Conservation (phyloP, 2,113 vertebrate species). For the Oxyura jamaicensis region DNA sequence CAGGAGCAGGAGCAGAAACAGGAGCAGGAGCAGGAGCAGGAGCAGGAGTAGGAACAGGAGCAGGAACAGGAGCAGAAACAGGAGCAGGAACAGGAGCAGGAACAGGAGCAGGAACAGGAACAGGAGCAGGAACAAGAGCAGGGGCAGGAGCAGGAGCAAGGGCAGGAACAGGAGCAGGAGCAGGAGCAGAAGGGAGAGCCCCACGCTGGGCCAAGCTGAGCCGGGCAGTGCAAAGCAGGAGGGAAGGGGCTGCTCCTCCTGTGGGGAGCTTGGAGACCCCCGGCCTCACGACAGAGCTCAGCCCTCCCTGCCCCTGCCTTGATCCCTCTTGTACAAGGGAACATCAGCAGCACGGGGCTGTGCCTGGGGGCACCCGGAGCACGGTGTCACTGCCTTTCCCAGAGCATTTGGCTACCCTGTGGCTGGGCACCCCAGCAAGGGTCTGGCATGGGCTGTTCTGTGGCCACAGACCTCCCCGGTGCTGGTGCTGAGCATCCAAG, state of each 20-base stretch:
- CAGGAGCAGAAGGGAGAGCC: neutral
- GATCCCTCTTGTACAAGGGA: too few species aligned
- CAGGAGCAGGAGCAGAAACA: neutral
- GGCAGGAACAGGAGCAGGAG: too few species aligned
- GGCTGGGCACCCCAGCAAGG: neutral
- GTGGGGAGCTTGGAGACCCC: rapidly evolving
- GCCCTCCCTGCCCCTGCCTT: too few species aligned
- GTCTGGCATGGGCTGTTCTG: neutral
- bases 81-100: too few species aligned
- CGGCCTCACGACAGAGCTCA: rapidly evolving
- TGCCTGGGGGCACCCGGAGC: neutral
- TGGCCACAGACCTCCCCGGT: rapidly evolving
- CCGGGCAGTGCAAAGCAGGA: neutral
- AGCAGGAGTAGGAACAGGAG: too few species aligned
- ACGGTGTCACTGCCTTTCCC: neutral
- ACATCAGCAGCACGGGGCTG: too few species aligned
- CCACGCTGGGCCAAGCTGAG: neutral
- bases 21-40: too few species aligned
- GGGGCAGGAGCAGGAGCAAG: neutral
- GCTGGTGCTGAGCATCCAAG: neutral
- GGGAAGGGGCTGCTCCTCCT: neutral
- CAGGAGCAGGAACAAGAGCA: neutral
- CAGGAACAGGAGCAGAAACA: neutral
- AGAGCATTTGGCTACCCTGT: too few species aligned
- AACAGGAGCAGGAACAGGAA: too few species aligned